Evolutionary conservation across 2,888 invertebrate species (phyloP), one percentile per base, ranked within the genome.

Genomic region (Rhorus exstirpatorius): DNA sequence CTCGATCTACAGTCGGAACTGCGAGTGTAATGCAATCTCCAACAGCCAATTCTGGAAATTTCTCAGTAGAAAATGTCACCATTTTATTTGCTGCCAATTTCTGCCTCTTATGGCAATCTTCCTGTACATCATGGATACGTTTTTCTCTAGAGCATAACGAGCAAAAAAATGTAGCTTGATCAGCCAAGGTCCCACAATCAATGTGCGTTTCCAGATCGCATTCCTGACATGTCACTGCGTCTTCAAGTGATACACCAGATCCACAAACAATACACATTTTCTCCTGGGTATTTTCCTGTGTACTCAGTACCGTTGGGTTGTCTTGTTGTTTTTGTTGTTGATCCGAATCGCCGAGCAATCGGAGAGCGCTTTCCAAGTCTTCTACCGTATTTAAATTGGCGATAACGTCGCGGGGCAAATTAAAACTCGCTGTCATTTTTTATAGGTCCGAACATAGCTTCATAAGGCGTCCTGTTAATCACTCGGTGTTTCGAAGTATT

Each of bases 361-460:
- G 24, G 24, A 65, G 44, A 65, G 41, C 41, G 21, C 8, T n/a
- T 65, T 46, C 44, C n/a, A 46, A 67, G 49, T 67, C 49, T n/a
- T 67, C 44, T 46, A 41, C 26, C 44, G 21, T 67, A n/a, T 10
- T 17, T 24, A 67, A 19, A 41, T 41, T 41, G 24, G 21, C 46
- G 31, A 46, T 4, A 21, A 67, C 8, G 7, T 49, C 67, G 19
- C 14, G 17, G 3, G 67, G 46, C 3, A 55, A 7, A 70, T 26
- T 10, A 19, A 35, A 38, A 51, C 31, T 26, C 4, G 1, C 31
- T 12, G 14, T 51, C 68, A 49, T 4, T 24, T 83, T 84, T 78
- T 60, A 75, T 77, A 38, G 76, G 63, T 21, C 89, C 87, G 75
- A 89, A 87, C 71, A 87, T 83, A 53, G 88, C 89, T 85, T 88